phyloP scores from a whole-genome alignment of 2,113 vertebrate genomes.

The Ceratotherium simum region DNA sequence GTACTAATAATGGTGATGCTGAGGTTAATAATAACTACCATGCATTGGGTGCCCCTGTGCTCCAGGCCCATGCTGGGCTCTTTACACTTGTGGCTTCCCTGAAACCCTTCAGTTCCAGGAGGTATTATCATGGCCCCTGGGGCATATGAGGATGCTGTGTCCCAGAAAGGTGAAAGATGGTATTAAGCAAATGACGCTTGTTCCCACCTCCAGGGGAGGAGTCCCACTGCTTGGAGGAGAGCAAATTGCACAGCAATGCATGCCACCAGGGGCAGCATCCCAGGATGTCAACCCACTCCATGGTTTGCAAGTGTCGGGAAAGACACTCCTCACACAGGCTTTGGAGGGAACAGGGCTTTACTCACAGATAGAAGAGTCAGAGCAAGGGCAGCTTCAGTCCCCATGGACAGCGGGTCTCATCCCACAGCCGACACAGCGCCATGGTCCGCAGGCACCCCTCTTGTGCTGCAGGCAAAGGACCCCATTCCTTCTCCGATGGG shows the following conservation, averaged over 20 bases:
- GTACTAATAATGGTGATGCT: neutral
- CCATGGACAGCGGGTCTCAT: neutral
- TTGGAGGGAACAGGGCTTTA: neutral
- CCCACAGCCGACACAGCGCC: rapidly evolving
- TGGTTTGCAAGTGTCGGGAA: neutral
- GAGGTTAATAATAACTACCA: neutral
- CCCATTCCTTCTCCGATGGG: neutral
- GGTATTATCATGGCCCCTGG: neutral
- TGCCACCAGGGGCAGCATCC: neutral
- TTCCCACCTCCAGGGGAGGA: neutral
- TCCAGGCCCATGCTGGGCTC: neutral
- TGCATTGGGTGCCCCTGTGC: rapidly evolving
- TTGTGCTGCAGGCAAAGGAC: neutral
- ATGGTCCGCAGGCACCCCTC: neutral
- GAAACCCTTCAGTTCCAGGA: neutral
- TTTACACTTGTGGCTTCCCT: neutral
- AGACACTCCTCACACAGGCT: neutral
- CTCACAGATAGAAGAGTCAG: neutral
- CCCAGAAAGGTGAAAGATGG: neutral
- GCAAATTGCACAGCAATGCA: neutral
- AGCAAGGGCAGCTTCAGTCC: neutral
- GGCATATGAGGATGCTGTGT: neutral
- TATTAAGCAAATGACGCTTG: neutral
- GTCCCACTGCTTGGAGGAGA: neutral
- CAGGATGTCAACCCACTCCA: neutral